phyloP scores from a whole-genome alignment of 35 echinoderm and acorn worm species.

The Acanthaster planci region DNA sequence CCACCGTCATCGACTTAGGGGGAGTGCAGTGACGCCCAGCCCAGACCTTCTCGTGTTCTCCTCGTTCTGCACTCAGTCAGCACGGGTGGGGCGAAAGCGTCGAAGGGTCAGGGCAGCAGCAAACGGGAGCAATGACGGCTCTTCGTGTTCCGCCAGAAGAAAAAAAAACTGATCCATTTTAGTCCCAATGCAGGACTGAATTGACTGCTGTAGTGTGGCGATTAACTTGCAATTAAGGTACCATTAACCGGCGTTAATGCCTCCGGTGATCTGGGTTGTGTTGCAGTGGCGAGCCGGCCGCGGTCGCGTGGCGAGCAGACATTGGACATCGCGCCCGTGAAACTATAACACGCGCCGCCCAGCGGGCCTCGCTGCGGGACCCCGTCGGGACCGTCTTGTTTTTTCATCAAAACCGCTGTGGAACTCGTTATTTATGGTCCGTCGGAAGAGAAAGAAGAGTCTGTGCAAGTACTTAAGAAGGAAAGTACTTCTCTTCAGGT shows the following conservation, averaged over 20 bases:
- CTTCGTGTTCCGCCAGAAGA: too few species aligned
- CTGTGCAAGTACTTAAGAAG: conserved; percentile 4
- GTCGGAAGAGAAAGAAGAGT: not conserved
- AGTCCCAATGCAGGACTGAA: not conserved
- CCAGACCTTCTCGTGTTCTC: too few species aligned
- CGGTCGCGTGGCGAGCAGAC: not conserved
- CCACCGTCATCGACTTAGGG: too few species aligned
- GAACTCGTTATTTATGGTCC: conserved; percentile 4
- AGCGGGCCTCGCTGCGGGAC: not conserved
- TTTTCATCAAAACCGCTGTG: not conserved
- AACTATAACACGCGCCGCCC: conserved; percentile 26
- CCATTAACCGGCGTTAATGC: conserved; percentile 8
- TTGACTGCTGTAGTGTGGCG: conserved; percentile 2
- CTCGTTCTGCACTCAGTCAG: too few species aligned
- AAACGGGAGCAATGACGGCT: too few species aligned
- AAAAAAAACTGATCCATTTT: conserved; percentile 1
- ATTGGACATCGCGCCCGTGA: not conserved
- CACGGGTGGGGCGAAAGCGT: too few species aligned
- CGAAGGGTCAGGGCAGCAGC: too few species aligned
- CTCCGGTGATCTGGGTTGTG: conserved; percentile 15
- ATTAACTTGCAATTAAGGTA: conserved; percentile 20
- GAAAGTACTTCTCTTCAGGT: not conserved
- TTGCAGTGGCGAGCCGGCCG: not conserved
- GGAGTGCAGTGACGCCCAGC: too few species aligned
- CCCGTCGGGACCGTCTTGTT: not conserved